Evolutionary conservation across 2,797 vertebrate genomes (phyloP).

Genomic region (Helicolenus hilgendorfi): DNA sequence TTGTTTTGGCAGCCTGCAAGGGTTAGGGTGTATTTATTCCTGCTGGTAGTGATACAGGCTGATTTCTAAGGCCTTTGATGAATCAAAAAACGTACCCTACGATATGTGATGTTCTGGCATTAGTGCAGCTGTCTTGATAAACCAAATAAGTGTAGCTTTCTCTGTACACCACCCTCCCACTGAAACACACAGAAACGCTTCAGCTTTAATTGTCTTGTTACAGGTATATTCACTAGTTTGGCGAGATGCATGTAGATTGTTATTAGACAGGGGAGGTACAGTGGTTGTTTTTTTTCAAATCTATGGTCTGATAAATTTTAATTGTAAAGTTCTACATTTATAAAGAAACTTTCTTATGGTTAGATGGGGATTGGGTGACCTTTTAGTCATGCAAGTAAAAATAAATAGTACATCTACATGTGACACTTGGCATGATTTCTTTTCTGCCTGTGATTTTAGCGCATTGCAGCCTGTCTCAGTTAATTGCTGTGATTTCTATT

Average conservation of each 20-base stretch:
- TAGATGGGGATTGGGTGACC: slow-evolving; percentile 16
- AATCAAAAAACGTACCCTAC: slow-evolving; percentile 36
- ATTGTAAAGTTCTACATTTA: not conserved
- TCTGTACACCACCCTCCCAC: not conserved
- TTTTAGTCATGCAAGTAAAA: not conserved
- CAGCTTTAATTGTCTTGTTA: not conserved
- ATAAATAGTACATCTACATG: not conserved
- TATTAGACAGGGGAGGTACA: not conserved
- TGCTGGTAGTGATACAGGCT: slow-evolving; percentile 34
- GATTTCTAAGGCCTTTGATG: slow-evolving; percentile 55
- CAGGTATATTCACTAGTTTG: not conserved
- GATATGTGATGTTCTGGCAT: slow-evolving; percentile 42
- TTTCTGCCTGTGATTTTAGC: slow-evolving; percentile 39
- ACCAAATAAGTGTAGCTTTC: not conserved
- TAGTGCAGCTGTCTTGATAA: slow-evolving; percentile 20
- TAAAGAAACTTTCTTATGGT: not conserved
- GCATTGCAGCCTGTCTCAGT: not conserved
- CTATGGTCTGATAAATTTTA: not conserved
- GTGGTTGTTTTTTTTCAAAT: not conserved
- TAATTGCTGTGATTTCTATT: slow-evolving; percentile 20
- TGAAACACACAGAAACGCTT: not conserved
- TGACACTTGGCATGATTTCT: slow-evolving; percentile 15
- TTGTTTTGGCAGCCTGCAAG: slow-evolving; percentile 55
- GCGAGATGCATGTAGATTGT: not conserved
- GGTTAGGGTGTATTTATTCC: slow-evolving; percentile 51